phyloP scores from a whole-genome alignment of 2,888 invertebrate genomes.

The Ypsolopha sequella region DNA sequence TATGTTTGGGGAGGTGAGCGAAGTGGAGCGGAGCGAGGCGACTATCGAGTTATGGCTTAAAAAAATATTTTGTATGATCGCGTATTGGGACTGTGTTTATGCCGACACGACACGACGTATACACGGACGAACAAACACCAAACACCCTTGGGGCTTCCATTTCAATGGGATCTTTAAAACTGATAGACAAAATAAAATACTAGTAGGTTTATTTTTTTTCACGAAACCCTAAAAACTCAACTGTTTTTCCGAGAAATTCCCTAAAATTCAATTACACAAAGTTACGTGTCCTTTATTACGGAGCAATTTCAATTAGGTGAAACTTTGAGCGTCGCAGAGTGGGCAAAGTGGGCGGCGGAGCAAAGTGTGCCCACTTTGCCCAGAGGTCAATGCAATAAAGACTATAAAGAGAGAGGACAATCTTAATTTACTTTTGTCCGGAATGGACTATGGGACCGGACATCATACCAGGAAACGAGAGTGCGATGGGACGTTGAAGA shows the following conservation, averaged over 20 bases:
- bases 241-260: background rate
- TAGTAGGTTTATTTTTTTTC: too few species aligned
- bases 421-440: constrained; percentile 47
- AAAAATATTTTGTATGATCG: too few species aligned
- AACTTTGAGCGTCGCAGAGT: constrained; percentile 26
- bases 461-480: constrained; percentile 42
- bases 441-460: constrained; percentile 30
- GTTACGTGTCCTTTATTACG: background rate
- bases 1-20: too few species aligned
- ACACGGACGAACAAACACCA: too few species aligned
- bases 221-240: too few species aligned
- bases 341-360: constrained; percentile 3
- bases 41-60: too few species aligned
- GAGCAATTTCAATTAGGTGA: constrained; percentile 22
- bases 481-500: constrained; percentile 35
- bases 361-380: constrained; percentile 1
- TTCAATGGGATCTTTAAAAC: too few species aligned
- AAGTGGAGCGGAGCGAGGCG: too few species aligned
- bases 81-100: too few species aligned
- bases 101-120: too few species aligned
- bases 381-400: constrained; percentile 36
- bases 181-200: too few species aligned
- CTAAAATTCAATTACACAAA: background rate
- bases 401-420: constrained; percentile 19
- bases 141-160: too few species aligned